These are phyloP conservation scores for Lasaia peninsularis DNA, from an alignment of 1,140 invertebrate species.

Conservation along the genomic window DNA sequence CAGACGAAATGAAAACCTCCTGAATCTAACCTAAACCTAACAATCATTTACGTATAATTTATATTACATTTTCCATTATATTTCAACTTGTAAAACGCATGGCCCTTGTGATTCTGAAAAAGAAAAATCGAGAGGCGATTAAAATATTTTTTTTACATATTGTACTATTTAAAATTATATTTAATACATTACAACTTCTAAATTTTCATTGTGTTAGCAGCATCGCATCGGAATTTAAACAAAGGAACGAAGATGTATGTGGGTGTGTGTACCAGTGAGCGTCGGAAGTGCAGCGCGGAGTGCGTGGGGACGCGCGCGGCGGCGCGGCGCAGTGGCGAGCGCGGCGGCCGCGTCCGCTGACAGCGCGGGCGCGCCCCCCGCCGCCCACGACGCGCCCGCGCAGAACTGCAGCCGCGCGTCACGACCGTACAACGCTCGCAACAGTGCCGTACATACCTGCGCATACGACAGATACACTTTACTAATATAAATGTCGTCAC, in stretches of 20 bases:
- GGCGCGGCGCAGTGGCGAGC: slow-evolving; percentile 26
- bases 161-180: no score
- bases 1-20: no score
- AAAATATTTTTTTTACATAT: no score
- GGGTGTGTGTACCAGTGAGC: not conserved
- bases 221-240: no score
- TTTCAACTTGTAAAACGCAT: no score
- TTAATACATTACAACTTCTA: no score
- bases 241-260: not conserved
- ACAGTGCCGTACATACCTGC: slow-evolving; percentile 82
- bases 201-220: no score
- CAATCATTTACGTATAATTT: no score
- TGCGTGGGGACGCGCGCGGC: slow-evolving; percentile 21
- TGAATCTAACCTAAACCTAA: no score
- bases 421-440: slow-evolving; percentile 89
- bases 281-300: slow-evolving; percentile 22
- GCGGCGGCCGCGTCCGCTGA: slow-evolving; percentile 30
- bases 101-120: no score
- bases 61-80: no score
- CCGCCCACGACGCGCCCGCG: slow-evolving; percentile 43
- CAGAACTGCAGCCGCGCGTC: slow-evolving; percentile 80
- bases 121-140: no score
- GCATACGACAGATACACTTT: not conserved
- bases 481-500: not conserved
- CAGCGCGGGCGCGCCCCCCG: slow-evolving; percentile 34